Evolutionary conservation across 2,113 vertebrate species (phyloP).

Genomic region (Ceyx margarethae): DNA sequence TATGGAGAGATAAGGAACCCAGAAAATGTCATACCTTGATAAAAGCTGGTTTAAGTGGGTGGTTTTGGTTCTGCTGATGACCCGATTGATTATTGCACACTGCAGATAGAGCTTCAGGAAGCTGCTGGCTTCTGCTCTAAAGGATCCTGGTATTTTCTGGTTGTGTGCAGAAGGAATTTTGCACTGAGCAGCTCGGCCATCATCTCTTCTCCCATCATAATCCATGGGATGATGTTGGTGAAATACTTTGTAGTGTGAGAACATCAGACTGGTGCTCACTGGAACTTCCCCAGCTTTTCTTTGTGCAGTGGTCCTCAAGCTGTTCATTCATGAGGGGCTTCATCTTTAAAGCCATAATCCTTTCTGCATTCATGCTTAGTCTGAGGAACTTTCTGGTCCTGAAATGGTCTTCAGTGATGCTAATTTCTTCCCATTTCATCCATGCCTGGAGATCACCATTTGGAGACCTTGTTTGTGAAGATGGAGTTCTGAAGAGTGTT

Average conservation of each 20-base stretch:
- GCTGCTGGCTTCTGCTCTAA: background rate
- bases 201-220: background rate
- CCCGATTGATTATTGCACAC: background rate
- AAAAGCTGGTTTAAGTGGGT: background rate
- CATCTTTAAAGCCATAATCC: background rate
- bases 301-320: background rate
- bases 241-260: background rate
- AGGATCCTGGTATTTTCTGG: background rate
- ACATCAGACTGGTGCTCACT: background rate
- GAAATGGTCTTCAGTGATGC: background rate
- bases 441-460: background rate
- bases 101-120: background rate
- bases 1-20: slow-evolving; percentile 17
- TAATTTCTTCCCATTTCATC: background rate
- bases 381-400: background rate
- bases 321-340: background rate
- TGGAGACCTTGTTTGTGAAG: background rate
- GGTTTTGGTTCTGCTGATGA: background rate
- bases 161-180: background rate
- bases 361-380: background rate
- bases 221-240: background rate
- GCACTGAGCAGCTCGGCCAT: background rate
- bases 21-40: slow-evolving; percentile 21
- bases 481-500: background rate
- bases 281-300: background rate